Evolutionary conservation across 2,113 vertebrate species (phyloP).

Genomic region (Parotia lawesii): DNA sequence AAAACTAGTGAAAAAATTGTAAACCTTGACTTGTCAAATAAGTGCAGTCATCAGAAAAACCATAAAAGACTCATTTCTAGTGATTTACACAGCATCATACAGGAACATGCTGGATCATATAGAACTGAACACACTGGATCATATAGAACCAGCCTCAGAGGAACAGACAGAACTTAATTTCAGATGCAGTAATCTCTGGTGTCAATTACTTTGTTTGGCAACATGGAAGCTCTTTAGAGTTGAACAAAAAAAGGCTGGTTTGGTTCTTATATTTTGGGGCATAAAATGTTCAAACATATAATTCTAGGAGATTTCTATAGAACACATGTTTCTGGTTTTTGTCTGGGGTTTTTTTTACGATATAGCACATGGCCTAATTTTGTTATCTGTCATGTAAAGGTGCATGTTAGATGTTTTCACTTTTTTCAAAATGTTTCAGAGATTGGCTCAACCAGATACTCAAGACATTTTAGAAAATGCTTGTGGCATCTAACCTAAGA

Average conservation of each 20-base stretch:
- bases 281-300: background rate
- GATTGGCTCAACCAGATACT: background rate
- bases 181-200: background rate
- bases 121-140: background rate
- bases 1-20: background rate
- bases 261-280: background rate
- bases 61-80: background rate
- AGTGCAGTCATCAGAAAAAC: background rate
- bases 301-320: background rate
- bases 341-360: background rate
- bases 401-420: background rate
- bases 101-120: background rate
- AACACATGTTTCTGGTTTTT: fast-evolving
- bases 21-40: background rate
- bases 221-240: background rate
- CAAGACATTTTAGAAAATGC: background rate
- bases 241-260: background rate
- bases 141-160: background rate
- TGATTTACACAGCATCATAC: background rate
- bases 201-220: background rate
- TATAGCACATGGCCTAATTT: background rate
- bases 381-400: background rate
- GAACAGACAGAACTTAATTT: background rate
- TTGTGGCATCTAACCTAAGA: background rate
- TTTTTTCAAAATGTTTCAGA: background rate